Base-by-base conservation (phyloP, 2,888 invertebrate genomes). In the Harpagoxenus sublaevis region DNA sequence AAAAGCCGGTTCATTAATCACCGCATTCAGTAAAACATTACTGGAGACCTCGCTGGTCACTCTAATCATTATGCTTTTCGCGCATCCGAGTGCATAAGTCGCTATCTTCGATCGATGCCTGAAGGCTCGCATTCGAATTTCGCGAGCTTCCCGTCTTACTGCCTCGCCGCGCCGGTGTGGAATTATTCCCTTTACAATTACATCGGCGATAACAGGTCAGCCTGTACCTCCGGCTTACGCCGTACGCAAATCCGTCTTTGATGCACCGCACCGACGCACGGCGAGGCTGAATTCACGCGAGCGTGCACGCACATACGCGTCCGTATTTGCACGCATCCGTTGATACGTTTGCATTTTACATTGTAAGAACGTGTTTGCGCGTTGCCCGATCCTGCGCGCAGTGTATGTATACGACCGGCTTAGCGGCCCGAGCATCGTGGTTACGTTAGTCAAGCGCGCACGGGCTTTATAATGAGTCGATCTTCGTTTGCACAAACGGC, bases 401-500 rank as follows among this genome's bases (percentile, higher is more conserved):
- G n/a, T 6, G 23, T 23, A 23, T 68, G n/a, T 35, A 75, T 35
- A 75, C 62, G 42, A 45, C n/a, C 75, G 79, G 79, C 79, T 79
- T 71, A 79, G 71, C 79, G 78, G 55, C 71, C 15, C 60, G 60
- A 71, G 73, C 79, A 39, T 65, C 51, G 63, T 39, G 57, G 60
- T 81, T 81, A 81, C 79, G 73, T 81, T 77, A 60, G 71, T 57
- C 66, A 39, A 28, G 51, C 65, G 51, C 75, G 65, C 39, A 48
- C 48, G 55, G 48, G 73, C 79, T 81, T 81, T 81, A 71, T 71
- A 81, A 81, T 71, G 79, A 71, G 79, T 71, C 79, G 79, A 81
- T 71, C 79, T 81, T 71, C 71, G 79, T 81, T 81, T 81, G 60
- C 73, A 81, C 79, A 81, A 81, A 81, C 79, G 48, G 48, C 73